Evolutionary conservation across 2,113 vertebrate species (phyloP), one percentile per base, ranked within the genome.

Genomic region (Furnarius figulus): DNA sequence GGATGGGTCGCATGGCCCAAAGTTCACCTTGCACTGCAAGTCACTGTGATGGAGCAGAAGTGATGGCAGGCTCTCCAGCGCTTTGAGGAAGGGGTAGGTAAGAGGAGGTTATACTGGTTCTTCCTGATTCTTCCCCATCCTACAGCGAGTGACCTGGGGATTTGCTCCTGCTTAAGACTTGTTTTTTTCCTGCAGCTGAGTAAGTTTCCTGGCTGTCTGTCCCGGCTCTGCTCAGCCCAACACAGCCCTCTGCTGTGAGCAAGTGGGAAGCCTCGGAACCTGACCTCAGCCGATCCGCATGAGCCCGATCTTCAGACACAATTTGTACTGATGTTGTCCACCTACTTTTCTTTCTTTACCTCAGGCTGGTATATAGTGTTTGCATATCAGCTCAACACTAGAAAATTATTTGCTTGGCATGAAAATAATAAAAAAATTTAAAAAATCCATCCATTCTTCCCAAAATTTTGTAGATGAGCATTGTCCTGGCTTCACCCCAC

Each of bases 231-330:
- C 76, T 52, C 52, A 84, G 79, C 83, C 66, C 93, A 87, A 71
- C 77, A 90, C 91, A 90, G 95, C 90, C 92, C 92, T 95, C 92
- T 96, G 88, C 93, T 92, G 83, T 68, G 87, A 59, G 83, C 0
- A 0, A 23, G 42, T 14, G 82, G 78, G 30, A 92, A 90, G 33
- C 10, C 30, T 49, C 5, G 8, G 8, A 83, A 27, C 23, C 39
- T 22, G 20, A n/a, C 56, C 79, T 24, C 39, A 18, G 15, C 44
- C 25, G 16, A 4, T 24, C 73, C 58, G 19, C 24, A 8, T 2
- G 0, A 79, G 42, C 52, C 22, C 0, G 0, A 6, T 46, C 68
- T 91, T 50, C 81, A 67, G 59, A 42, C 8, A 12, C 42, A 24
- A 39, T 20, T 80, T 55, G 25, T 16, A 28, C 15, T 25, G 33